These are phyloP conservation scores for Chascanopsetta lugubris DNA, from an alignment of 2,113 vertebrate species.

Conservation along the genomic window DNA sequence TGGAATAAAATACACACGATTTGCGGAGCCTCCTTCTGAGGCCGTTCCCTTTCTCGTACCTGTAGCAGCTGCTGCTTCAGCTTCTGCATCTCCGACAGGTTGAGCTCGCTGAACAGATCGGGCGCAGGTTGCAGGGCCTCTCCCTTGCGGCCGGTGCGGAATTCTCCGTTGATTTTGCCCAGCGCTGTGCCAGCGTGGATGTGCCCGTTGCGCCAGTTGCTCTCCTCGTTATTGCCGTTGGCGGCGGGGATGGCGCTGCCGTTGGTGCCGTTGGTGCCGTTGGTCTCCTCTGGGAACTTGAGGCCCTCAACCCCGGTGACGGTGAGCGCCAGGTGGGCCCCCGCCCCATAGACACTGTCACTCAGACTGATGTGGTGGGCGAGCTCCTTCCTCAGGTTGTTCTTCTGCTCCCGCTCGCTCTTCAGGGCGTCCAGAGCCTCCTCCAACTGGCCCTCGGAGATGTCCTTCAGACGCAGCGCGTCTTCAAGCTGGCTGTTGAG, in stretches of 20 bases:
- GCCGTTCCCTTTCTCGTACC: conserved; percentile 75
- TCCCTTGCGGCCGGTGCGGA: conserved; percentile 84
- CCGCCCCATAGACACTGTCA: conserved; percentile 90
- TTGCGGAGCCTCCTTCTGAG: background rate
- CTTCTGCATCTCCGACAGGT: conserved; percentile 98
- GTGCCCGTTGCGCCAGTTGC: conserved; percentile 84
- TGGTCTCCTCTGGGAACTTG: conserved; percentile 87
- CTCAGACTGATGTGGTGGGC: conserved; percentile 91
- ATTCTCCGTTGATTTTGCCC: conserved; percentile 88
- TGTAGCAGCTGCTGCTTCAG: conserved; percentile 97
- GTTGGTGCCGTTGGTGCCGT: conserved; percentile 78
- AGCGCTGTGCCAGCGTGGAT: conserved; percentile 81
- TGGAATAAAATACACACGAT: background rate
- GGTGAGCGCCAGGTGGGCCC: conserved; percentile 89
- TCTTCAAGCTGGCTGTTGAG: conserved; percentile 98
- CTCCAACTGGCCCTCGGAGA: conserved; percentile 92
- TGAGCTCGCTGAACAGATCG: conserved; percentile 97
- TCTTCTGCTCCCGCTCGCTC: conserved; percentile 96
- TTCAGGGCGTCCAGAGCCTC: conserved; percentile 95
- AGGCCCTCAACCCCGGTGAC: conserved; percentile 91
- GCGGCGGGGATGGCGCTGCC: conserved; percentile 64
- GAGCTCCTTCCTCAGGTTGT: conserved; percentile 93
- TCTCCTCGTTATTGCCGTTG: conserved; percentile 85
- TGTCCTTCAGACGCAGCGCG: conserved; percentile 94
- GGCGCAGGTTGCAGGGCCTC: conserved; percentile 90